These are phyloP conservation scores for Stichodactyla mertensii DNA, from an alignment of 64 coral and sea anemone genomes.

Conservation along the genomic window DNA sequence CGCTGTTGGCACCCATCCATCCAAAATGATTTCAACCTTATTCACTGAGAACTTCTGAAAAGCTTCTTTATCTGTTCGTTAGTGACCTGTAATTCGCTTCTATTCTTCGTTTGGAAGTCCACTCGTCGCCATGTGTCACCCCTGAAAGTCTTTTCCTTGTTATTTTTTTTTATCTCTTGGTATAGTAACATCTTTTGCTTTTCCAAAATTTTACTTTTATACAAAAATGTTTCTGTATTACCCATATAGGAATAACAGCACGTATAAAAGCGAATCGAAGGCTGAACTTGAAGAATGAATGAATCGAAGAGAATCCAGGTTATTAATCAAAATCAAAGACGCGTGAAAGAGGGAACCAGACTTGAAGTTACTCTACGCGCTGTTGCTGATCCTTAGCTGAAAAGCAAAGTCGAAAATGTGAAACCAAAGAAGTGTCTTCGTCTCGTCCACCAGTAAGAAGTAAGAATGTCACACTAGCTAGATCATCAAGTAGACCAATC, in stretches of 20 bases:
- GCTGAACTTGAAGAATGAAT: neutral
- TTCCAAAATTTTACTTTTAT: neutral
- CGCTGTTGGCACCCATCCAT: no score
- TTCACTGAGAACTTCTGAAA: no score
- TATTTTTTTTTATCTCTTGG: no score
- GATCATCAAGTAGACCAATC: neutral
- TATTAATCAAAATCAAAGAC: neutral
- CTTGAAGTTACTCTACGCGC: neutral
- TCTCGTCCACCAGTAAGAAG: neutral
- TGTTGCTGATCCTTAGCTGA: constrained; percentile 28
- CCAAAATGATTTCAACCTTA: no score
- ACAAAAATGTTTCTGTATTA: neutral
- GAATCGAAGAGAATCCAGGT: neutral
- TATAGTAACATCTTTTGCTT: no score
- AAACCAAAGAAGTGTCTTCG: neutral
- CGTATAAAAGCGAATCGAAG: neutral
- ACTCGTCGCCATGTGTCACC: no score
- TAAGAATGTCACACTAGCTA: neutral
- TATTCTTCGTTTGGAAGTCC: no score
- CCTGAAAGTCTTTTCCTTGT: no score
- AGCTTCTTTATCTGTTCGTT: no score
- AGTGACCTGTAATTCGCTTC: no score
- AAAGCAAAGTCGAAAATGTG: constrained; percentile 22
- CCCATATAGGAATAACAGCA: neutral
- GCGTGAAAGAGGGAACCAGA: neutral